Percentiles rank a stretch among this genome's conserved stretches.
phyloP scores from a whole-genome alignment of 2,113 vertebrate species.

The Triplophysa siluroides region DNA sequence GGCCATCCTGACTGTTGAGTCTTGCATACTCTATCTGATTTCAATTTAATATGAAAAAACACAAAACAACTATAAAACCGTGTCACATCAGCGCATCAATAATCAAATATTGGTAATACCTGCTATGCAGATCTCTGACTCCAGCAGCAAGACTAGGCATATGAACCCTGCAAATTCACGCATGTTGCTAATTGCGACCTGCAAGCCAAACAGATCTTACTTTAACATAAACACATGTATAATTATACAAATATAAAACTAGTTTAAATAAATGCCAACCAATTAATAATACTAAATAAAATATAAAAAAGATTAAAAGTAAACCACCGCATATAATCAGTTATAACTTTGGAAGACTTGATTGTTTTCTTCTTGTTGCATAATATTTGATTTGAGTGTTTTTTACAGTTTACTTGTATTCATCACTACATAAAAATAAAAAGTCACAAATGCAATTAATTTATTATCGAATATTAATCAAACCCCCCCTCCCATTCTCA shows the following conservation, averaged over 20 bases:
- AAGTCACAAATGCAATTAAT: neutral
- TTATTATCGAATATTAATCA: conserved; percentile 4
- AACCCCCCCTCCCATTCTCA: neutral
- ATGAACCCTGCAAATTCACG: conserved; percentile 16
- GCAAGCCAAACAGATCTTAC: neutral
- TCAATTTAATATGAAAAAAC: neutral
- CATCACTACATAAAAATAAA: neutral
- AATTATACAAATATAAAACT: neutral
- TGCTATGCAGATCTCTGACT: conserved; percentile 40
- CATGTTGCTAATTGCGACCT: conserved; percentile 29
- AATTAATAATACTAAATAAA: neutral
- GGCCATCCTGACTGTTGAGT: neutral
- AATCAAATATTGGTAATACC: conserved; percentile 26
- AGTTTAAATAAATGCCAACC: neutral
- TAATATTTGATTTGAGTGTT: neutral
- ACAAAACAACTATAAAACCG: neutral
- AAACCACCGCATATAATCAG: neutral
- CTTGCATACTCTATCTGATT: neutral
- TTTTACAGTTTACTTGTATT: no score
- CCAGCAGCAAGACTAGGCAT: conserved; percentile 48
- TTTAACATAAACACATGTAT: no score
- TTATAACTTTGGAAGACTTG: neutral
- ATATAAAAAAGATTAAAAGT: neutral
- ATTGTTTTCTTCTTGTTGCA: neutral
- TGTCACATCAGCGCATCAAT: neutral